Conservation (phyloP, 2,113 vertebrate genomes). For the Nesogale talazaci region DNA sequence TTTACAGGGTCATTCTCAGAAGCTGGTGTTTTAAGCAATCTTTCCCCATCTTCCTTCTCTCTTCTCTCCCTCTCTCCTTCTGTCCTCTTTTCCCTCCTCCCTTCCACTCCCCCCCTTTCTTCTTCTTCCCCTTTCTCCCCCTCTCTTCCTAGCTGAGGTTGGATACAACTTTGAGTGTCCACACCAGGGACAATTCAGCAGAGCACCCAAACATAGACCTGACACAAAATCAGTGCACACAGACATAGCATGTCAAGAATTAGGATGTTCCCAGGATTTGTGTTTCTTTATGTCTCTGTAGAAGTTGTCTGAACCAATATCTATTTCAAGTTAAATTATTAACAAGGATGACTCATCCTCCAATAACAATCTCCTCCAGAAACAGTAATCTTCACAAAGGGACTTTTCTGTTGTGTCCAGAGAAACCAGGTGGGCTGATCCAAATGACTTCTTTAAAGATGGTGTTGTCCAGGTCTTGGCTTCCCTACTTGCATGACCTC, state of each 20-base stretch:
- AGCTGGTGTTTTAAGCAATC: too few species aligned
- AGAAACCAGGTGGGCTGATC: neutral
- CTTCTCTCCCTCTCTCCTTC: too few species aligned
- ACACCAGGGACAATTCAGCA: too few species aligned
- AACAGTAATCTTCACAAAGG: neutral
- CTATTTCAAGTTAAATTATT: neutral
- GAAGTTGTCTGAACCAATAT: neutral
- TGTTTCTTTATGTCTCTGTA: neutral
- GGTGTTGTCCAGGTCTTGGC: neutral
- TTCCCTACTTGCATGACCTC: neutral
- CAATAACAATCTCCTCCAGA: slow-evolving; percentile 6
- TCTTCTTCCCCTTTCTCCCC: too few species aligned
- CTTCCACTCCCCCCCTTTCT: too few species aligned
- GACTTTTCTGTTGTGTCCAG: neutral
- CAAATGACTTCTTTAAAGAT: neutral
- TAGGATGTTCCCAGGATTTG: neutral
- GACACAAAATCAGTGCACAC: neutral
- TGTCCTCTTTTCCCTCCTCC: too few species aligned
- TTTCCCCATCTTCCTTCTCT: neutral
- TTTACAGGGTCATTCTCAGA: too few species aligned
- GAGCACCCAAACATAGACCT: neutral
- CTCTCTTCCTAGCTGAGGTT: too few species aligned
- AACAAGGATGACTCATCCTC: neutral
- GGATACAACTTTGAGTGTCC: too few species aligned
- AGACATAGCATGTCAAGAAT: neutral